A percentile compares a stretch with the other conserved stretches of the same genome.
Evolutionary conservation across 2,797 vertebrate genomes (phyloP).

Genomic region (Triplophysa bombifrons): DNA sequence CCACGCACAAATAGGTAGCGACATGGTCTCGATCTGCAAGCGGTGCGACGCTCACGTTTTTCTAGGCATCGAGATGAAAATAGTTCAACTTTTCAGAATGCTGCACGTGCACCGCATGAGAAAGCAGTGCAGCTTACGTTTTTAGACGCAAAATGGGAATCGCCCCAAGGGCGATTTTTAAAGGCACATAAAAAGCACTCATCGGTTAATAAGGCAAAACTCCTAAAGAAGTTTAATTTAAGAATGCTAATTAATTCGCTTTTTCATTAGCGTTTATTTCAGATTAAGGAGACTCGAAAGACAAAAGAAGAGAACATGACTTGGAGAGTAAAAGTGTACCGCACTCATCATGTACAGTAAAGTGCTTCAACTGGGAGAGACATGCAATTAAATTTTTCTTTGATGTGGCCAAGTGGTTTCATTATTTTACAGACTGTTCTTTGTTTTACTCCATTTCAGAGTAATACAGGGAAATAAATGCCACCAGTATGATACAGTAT

Average conservation of each 20-base stretch:
- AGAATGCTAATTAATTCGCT: constrained; percentile 61
- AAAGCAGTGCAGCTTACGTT: no score
- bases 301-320: constrained; percentile 44
- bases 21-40: no score
- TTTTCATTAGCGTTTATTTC: constrained; percentile 56
- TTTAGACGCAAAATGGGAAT: no score
- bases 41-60: no score
- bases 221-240: constrained; percentile 58
- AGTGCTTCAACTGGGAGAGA: constrained; percentile 47
- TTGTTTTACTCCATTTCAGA: constrained; percentile 43
- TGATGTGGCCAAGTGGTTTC: constrained; percentile 52
- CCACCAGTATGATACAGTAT: constrained; percentile 18
- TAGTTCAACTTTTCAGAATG: no score
- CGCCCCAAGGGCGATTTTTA: constrained; percentile 35
- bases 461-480: constrained; percentile 23
- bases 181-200: constrained; percentile 40
- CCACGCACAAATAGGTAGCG: no score
- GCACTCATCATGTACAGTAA: constrained; percentile 48
- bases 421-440: constrained; percentile 36
- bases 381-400: constrained; percentile 56
- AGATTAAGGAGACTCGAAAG: constrained; percentile 56
- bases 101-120: no score
- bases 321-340: constrained; percentile 44
- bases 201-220: constrained; percentile 44
- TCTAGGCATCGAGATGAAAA: no score